Evolutionary conservation across 2,888 invertebrate species (phyloP), one percentile per base, ranked within the genome.

Genomic region (Parascotia fuliginaria): DNA sequence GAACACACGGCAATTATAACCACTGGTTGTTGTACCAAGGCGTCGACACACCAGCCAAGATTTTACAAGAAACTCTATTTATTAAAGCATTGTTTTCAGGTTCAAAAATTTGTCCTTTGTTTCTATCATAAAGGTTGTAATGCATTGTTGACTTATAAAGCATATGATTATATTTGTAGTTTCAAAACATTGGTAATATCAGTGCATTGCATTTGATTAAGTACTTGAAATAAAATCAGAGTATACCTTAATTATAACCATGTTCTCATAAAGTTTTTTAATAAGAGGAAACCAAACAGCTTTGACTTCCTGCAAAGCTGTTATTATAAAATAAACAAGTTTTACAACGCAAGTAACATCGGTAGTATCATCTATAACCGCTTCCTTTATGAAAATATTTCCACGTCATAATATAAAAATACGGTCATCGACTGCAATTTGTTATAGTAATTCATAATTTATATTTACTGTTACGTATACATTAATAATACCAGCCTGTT

Each of bases 31-130:
- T 71, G 60, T 38, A 55, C 37, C 43, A 42, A 47, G 19, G 29
- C 42, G 40, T 54, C 53, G 38, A 42, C 55, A 41, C 27, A 38
- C 40, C 7, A 24, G 24, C 37, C 33, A 42, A 64, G 42, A 57
- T 54, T 58, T 64, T 58, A 60, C 63, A 73, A 75, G 70, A 77
- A 77, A 65, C 57, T 63, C 51, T 19, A 67, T 73, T 72, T 75
- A 74, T 66, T 67, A 53, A 55, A 65, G 61, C 73, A 72, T 77
- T 76, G 77, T 77, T 73, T 62, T 55, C 47, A 65, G 59, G 57
- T 33, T 36, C 19, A 42, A 45, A 32, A 34, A 33, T 39, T 33
- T 5, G 19, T 40, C 33, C 38, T 54, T 7, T 45, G 13, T 54
- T 57, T 42, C 29, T 47, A 42, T 38, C 32, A 37, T 33, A 27